Evolutionary conservation across 1,140 invertebrate species (phyloP).

Genomic region (Riptortus pedestris): DNA sequence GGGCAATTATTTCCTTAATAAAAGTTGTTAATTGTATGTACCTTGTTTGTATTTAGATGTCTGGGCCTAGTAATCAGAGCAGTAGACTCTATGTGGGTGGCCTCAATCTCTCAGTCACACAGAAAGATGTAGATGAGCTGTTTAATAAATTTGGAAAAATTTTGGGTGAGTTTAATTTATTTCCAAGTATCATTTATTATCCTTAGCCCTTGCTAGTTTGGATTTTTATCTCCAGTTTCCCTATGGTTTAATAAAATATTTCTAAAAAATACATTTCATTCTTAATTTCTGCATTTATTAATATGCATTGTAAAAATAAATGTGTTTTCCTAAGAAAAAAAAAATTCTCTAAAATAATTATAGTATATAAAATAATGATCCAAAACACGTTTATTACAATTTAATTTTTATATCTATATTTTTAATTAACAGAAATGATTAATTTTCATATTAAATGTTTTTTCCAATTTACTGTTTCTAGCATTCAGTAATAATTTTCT

Average conservation of each 20-base stretch:
- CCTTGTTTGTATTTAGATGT: too few relatives aligned
- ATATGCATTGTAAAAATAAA: not conserved
- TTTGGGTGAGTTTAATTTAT: constrained; percentile 34
- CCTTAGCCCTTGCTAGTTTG: not conserved
- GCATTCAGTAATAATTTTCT: too few relatives aligned
- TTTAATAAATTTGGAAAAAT: constrained; percentile 60
- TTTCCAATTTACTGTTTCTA: too few relatives aligned
- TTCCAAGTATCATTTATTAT: not conserved
- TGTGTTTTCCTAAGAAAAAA: not conserved
- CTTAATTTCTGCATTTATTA: not conserved
- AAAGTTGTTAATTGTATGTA: too few relatives aligned
- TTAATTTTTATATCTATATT: too few relatives aligned
- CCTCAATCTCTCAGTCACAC: not conserved
- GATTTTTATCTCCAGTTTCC: not conserved
- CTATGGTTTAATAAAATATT: not conserved
- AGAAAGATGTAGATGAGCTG: constrained; percentile 46
- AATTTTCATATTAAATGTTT: too few relatives aligned
- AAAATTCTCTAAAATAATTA: not conserved
- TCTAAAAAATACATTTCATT: not conserved
- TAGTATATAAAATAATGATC: too few relatives aligned
- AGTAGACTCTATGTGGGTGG: constrained; percentile 12
- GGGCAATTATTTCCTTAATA: too few relatives aligned
- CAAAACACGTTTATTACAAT: too few relatives aligned
- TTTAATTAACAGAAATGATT: too few relatives aligned
- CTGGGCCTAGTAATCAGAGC: too few relatives aligned